Evolutionary conservation across 2,888 invertebrate genomes (phyloP), one percentile per base, ranked within the genome.

Genomic region (Amiota communis): DNA sequence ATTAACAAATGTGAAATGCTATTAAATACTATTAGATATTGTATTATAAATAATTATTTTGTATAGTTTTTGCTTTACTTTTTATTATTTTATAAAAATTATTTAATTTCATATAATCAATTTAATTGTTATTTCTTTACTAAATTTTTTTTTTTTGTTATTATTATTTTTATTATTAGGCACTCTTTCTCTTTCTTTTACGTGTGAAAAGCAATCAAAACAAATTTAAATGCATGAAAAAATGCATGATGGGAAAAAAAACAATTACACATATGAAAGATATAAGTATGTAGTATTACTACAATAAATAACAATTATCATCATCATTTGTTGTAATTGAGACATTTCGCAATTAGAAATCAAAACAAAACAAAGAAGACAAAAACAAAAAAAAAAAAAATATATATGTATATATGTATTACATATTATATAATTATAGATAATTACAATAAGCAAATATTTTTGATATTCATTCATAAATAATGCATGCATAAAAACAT

Each of bases 131-230:
- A 0, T 6, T 36, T 6, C 36, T 6, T 36, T 36, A 6, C n/a
- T n/a, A n/a, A n/a, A n/a, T n/a, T n/a, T n/a, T n/a, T n/a, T 2
- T 36, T 36, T 2, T 47, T 23, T 63, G 13, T 57, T 15, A 11
- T 13, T 57, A 57, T 12, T 59, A 36, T 6, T 36, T 36, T 36
- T 36, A 36, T 36, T 36, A 36, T 12, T 17, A 9, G 20, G 73
- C 61, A 64, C 57, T 73, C 56, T 49, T 23, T 23, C 23, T 23
- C 17, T 36, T 12, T 51, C n/a, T 51, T 8, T 51, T 51, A 51
- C 53, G 61, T 53, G 76, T 46, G 51, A 61, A 61, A 74, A 17
- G 36, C 72, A 17, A 69, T 72, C 57, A 76, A 75, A 51, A 49
- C 20, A 56, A 11, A 63, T 47, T 56, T 20, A 56, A 56, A 51